Conservation (phyloP, 2,113 vertebrate genomes). For the Ia io region DNA sequence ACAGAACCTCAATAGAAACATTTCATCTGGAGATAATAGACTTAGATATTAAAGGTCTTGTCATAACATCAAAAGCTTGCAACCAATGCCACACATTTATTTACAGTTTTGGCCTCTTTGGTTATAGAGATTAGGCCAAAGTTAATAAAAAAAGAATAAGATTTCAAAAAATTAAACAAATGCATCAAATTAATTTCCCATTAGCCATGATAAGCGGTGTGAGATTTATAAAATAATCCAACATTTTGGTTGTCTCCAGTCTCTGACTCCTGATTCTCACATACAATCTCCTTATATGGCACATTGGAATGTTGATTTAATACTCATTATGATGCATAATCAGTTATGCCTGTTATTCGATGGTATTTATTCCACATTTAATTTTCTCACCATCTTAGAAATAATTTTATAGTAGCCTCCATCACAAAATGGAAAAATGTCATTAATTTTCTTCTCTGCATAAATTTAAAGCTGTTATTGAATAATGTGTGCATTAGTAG, state of each 20-base stretch:
- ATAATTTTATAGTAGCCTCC: neutral
- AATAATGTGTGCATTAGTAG: neutral
- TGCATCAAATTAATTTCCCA: neutral
- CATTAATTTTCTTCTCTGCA: conserved; percentile 14
- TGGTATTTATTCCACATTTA: neutral
- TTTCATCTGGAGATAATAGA: neutral
- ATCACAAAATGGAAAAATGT: conserved; percentile 14
- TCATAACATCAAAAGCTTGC: neutral
- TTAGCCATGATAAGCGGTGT: neutral
- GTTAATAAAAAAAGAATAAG: neutral
- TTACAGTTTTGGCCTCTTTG: neutral
- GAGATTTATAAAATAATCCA: neutral
- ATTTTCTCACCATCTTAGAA: neutral
- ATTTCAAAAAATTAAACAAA: neutral
- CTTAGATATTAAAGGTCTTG: neutral
- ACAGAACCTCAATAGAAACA: neutral
- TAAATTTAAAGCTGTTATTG: conserved; percentile 19
- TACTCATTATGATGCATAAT: neutral
- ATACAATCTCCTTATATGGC: neutral
- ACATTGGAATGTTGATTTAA: neutral
- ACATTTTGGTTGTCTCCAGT: neutral
- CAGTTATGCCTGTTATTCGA: neutral
- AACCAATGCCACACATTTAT: neutral
- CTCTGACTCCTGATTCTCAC: neutral
- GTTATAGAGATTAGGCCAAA: neutral